Evolutionary conservation across 1,140 invertebrate species (phyloP), one percentile per base, ranked within the genome.

Genomic region (Heliconius hermathena): DNA sequence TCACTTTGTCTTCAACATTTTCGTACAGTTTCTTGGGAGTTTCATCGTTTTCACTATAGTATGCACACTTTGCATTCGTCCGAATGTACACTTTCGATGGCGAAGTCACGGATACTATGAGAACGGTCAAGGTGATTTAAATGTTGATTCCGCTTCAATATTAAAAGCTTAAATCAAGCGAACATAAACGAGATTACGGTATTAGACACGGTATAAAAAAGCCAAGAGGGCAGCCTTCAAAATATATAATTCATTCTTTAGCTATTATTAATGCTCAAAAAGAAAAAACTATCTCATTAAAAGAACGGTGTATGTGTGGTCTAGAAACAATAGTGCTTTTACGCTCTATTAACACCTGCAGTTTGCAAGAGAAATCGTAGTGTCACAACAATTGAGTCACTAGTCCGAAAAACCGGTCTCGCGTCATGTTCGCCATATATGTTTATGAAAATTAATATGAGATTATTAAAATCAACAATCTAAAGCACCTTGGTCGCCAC

Each of bases 401-500:
- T 76, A 20, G 66, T 38, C 38, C 78, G 26, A 76, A 54, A 77
- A 82, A 33, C 78, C 54, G 76, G 71, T 80, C 81, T 83, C 75
- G 54, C 80, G 84, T 82, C 83, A 84, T 76, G 73, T 33, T 78
- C 57, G 78, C 82, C 82, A 74, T 82, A 84, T 84, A 83, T 76
- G 52, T 79, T 78, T 74, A 77, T 54, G 54, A 81, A 36, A 60
- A 79, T 66, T 22, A 26, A 26, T 66, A 26, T 66, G 26, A 66
- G 22, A 26, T 13, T 66, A 77, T 60, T 77, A 80, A 54, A 83
- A 77, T 87, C 79, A 80, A 81, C 54, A 85, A 81, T 77, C 79
- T 87, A 84, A 80, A 87, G 86, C 87, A 95, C 94, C 94, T 95
- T 94, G 94, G 88, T 95, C 94, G 84, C 93, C 94, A 83, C 92